Base-by-base conservation (phyloP, 1,140 invertebrate genomes). In the Anagrus nilaparvatae region DNA sequence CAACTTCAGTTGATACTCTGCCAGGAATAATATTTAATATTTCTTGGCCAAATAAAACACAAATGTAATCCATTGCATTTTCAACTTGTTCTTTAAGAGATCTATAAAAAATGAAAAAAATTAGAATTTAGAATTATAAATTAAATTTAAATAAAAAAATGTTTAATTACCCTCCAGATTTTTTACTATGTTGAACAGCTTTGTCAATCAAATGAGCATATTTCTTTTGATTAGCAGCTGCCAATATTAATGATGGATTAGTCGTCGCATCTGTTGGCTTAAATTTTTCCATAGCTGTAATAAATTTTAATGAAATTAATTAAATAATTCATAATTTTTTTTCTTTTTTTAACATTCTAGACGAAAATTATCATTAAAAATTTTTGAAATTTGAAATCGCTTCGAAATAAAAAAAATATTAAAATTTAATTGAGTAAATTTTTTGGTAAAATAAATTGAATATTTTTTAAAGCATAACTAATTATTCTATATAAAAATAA, bases 211-310 rank as follows among this genome's bases (percentile, higher is more conserved):
- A 67, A 46, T 80, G 71, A 54, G 86, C 76, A 64, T 99, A 99
- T 57, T 93, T 85, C 12, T 89, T 82, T 75, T 95, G 84, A 53
- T 75, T 83, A 16, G 94, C 84, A 10, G 96, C 96, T 45, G 86
- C 82, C 40, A 99, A 70, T 44, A 99, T 97, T 2, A 99, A 71
- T 3, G 95, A 97, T 7, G 97, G 96, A 71, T 99, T 99, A 16
- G 97, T 99, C 1, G 97, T 99, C 12, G 95, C 95, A 84, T 99
- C 96, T n/a, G 90, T 97, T 9, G 96, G 96, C 61, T 93, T 87
- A 67, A 94, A 99, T 51, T 86, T 80, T 62, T 92, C 85, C 78
- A 99, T 97, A 3, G 88, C 94, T 96, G 59, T 49, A 72, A 48
- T 55, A n/a, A n/a, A n/a, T n/a, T 38, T 35, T 37, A 44, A 39